Conservation (phyloP, 2,113 vertebrate species). For the Xiphophorus hellerii region DNA sequence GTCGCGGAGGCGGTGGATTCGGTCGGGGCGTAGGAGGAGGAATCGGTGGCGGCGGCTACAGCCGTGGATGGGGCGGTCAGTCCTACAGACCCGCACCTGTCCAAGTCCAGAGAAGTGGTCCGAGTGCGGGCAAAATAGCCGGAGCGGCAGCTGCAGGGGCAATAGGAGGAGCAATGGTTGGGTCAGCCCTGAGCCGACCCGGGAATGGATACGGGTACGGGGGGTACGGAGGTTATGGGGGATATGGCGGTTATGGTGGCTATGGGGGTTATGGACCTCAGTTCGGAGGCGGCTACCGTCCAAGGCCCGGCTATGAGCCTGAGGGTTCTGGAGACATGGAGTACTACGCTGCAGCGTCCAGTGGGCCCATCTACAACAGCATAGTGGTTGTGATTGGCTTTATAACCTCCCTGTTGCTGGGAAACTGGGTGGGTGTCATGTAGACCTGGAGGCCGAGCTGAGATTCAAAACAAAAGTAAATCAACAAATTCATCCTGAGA, state of each 20-base stretch:
- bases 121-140: conserved; percentile 74
- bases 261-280: conserved; percentile 50
- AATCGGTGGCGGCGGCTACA: conserved; percentile 38
- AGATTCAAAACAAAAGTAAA: neutral
- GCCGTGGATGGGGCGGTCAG: conserved; percentile 47
- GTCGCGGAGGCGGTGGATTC: conserved; percentile 35
- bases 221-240: conserved; percentile 42
- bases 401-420: conserved; percentile 65
- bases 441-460: conserved; percentile 36
- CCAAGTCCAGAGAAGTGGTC: conserved; percentile 65
- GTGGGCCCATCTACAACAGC: conserved; percentile 67
- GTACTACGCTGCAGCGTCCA: conserved; percentile 65
- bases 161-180: conserved; percentile 75
- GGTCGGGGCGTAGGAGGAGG: conserved; percentile 45
- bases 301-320: conserved; percentile 54
- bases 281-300: conserved; percentile 33
- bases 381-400: conserved; percentile 69
- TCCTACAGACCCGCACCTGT: conserved; percentile 54
- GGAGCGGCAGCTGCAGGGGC: conserved; percentile 80
- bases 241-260: conserved; percentile 39
- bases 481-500: neutral
- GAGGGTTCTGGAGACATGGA: conserved; percentile 74
- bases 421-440: conserved; percentile 61
- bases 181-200: conserved; percentile 77
- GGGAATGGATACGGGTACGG: conserved; percentile 60